These are phyloP conservation scores for Crambe crambe DNA, from an alignment of 37 sponge, comb jelly and placozoan genomes.

Conservation along the genomic window DNA sequence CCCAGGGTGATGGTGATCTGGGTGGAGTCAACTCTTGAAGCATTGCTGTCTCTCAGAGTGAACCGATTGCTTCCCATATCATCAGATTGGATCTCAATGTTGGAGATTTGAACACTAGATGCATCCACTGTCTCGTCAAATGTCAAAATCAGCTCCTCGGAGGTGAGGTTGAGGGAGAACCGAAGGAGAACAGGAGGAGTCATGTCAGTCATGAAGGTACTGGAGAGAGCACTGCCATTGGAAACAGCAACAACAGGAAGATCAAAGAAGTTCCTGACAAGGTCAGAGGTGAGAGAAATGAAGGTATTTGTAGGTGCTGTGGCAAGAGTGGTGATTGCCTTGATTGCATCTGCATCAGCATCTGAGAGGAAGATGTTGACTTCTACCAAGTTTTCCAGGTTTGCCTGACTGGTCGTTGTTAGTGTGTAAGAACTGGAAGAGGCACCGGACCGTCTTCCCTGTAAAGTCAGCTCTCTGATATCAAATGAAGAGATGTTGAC, in stretches of 20 bases:
- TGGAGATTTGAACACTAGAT: constrained; percentile 32
- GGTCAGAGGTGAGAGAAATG: constrained; percentile 36
- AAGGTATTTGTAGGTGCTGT: constrained; percentile 40
- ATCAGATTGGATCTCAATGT: constrained; percentile 53
- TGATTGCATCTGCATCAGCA: constrained; percentile 76
- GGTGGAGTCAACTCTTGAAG: constrained; percentile 19
- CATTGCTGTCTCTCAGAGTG: constrained; percentile 42
- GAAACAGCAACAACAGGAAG: constrained; percentile 40
- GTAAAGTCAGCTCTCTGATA: constrained; percentile 41
- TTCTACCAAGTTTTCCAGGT: constrained; percentile 28
- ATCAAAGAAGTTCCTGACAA: constrained; percentile 65
- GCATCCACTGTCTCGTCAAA: constrained; percentile 86
- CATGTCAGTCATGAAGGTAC: constrained; percentile 56
- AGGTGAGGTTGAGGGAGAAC: constrained; percentile 74
- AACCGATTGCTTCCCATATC: neutral
- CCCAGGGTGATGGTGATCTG: constrained; percentile 50
- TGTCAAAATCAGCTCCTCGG: constrained; percentile 61
- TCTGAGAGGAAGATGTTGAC: constrained; percentile 41
- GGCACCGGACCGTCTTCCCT: neutral
- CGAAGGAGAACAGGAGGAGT: constrained; percentile 43
- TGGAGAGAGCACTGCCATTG: constrained; percentile 22
- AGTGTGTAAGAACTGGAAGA: constrained; percentile 10
- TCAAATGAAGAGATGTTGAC: constrained; percentile 67
- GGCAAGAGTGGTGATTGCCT: constrained; percentile 56
- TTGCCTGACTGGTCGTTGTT: constrained; percentile 51